Conservation (phyloP, 2,797 vertebrate genomes). For the Salmo trutta region DNA sequence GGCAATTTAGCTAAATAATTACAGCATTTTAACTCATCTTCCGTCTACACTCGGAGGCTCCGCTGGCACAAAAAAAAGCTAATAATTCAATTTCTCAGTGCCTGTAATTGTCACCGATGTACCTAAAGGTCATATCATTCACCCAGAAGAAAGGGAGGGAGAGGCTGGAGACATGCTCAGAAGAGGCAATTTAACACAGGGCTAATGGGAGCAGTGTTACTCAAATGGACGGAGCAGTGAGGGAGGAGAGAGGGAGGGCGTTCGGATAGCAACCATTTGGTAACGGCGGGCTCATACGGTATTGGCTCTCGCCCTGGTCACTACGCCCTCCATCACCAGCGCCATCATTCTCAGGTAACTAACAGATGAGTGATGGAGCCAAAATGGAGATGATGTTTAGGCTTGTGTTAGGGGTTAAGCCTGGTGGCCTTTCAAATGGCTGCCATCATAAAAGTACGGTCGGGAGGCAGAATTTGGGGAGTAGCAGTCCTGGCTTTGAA, state of each 20-base stretch:
- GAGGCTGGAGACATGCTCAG: constrained; percentile 72
- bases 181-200: constrained; percentile 77
- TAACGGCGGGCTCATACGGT: neutral
- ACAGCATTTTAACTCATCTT: constrained; percentile 76
- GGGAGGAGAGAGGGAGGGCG: constrained; percentile 60
- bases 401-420: constrained; percentile 69
- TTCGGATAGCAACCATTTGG: neutral
- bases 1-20: constrained; percentile 86
- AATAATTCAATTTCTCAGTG: constrained; percentile 86
- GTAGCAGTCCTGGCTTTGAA: constrained; percentile 84
- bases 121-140: constrained; percentile 86
- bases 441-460: neutral
- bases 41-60: constrained; percentile 69
- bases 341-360: neutral
- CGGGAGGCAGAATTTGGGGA: constrained; percentile 63
- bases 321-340: neutral
- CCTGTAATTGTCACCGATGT: constrained; percentile 83
- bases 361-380: constrained; percentile 33
- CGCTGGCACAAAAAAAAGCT: constrained; percentile 72
- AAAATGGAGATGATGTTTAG: constrained; percentile 65
- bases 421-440: neutral
- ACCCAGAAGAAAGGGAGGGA: constrained; percentile 70
- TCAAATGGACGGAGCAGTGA: constrained; percentile 66
- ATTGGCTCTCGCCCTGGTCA: neutral
- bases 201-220: constrained; percentile 76